A percentile compares a stretch with the other conserved stretches of the same genome.
Evolutionary conservation across 2,888 invertebrate species (phyloP).

Genomic region (Eupelmus urozonus): DNA sequence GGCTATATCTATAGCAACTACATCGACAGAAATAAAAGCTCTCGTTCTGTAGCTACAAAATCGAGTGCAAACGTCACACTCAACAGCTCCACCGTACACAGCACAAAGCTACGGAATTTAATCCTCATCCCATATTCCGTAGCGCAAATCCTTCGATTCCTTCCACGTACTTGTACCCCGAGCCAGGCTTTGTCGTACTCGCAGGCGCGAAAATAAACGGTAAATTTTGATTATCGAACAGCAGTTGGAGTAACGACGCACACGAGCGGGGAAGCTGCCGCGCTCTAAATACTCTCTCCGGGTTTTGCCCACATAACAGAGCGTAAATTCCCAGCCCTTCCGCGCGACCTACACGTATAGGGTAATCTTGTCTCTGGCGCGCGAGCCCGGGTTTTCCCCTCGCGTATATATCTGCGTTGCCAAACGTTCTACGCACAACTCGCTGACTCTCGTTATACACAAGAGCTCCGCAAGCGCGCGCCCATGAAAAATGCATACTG

Average conservation of each 20-base stretch:
- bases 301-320: too few relatives aligned
- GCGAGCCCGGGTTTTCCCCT: too few relatives aligned
- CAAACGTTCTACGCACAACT: too few relatives aligned
- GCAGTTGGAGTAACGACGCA: slow-evolving; percentile 34
- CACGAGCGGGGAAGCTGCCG: too few relatives aligned
- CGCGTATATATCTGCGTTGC: neutral
- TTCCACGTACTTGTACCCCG: slow-evolving; percentile 1
- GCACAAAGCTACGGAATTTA: slow-evolving; percentile 36
- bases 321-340: neutral
- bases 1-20: too few relatives aligned
- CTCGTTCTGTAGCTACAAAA: too few relatives aligned
- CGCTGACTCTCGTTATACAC: too few relatives aligned
- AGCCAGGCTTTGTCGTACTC: neutral
- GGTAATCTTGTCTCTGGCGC: neutral
- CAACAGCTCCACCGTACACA: too few relatives aligned
- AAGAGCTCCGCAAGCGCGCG: neutral
- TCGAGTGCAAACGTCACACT: too few relatives aligned
- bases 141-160: slow-evolving; percentile 24
- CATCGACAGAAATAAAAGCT: too few relatives aligned
- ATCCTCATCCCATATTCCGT: slow-evolving; percentile 44
- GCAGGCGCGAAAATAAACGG: slow-evolving; percentile 40
- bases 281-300: neutral
- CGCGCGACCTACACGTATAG: neutral
- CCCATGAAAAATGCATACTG: slow-evolving; percentile 29
- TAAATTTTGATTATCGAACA: slow-evolving; percentile 51